phyloP scores from a whole-genome alignment of 2,888 invertebrate genomes.

The Entomobrya multifasciata region DNA sequence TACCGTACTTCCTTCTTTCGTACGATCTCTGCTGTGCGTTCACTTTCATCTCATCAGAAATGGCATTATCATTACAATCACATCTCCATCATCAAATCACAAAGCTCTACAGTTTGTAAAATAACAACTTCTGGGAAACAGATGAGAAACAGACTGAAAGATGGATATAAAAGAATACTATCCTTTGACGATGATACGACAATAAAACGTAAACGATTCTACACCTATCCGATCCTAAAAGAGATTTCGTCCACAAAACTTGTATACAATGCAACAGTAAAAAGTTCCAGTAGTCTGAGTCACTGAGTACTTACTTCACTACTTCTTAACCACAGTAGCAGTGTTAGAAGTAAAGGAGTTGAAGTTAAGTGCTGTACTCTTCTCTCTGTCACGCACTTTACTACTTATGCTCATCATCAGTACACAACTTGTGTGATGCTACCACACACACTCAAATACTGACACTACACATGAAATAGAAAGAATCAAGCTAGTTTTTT shows the following conservation, averaged over 20 bases:
- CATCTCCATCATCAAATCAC: background rate
- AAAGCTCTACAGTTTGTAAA: too few species aligned
- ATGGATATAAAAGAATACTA: constrained; percentile 7
- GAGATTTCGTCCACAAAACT: too few species aligned
- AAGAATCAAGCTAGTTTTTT: constrained; percentile 12
- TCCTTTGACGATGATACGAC: background rate
- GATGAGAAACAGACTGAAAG: background rate
- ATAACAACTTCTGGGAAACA: too few species aligned
- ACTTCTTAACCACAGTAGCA: too few species aligned
- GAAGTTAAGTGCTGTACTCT: constrained; percentile 5
- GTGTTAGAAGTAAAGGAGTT: background rate
- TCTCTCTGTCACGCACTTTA: constrained; percentile 24
- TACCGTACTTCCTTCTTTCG: background rate
- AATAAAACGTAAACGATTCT: constrained; percentile 9
- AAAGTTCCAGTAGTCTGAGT: too few species aligned
- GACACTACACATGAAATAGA: background rate
- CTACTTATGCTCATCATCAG: constrained; percentile 22
- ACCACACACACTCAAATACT: constrained; percentile 27
- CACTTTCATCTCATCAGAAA: background rate
- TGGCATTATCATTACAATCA: background rate
- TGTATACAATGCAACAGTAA: too few species aligned
- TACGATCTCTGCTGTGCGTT: background rate
- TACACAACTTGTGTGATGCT: background rate
- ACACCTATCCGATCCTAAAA: too few species aligned
- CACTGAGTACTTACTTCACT: too few species aligned